Percentiles rank a stretch among this genome's conserved stretches.
Evolutionary conservation across 2,888 invertebrate species (phyloP).

Genomic region (Chymomyza caudatula): DNA sequence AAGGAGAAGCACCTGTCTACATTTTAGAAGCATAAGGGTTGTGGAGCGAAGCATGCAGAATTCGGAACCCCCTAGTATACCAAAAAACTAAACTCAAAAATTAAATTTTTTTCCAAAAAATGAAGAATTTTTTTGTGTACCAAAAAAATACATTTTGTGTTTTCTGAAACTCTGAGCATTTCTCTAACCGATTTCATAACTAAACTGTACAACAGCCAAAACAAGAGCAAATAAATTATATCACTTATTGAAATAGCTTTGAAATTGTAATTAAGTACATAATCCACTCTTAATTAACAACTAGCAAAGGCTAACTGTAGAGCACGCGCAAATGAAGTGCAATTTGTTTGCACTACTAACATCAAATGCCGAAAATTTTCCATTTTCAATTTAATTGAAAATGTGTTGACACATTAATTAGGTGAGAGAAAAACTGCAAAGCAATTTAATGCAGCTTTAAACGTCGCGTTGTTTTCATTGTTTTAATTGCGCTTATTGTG

Average conservation of each 20-base stretch:
- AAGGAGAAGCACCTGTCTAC: no score
- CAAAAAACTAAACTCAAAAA: no score
- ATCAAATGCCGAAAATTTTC: not conserved
- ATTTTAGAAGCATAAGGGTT: no score
- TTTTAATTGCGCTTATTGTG: not conserved
- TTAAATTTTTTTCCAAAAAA: no score
- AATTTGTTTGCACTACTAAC: conserved; percentile 38
- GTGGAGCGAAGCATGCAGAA: no score
- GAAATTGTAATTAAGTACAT: conserved; percentile 16
- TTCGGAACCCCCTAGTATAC: no score
- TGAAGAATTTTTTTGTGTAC: no score
- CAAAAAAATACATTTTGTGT: no score
- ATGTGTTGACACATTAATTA: conserved; percentile 45
- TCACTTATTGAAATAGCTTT: not conserved
- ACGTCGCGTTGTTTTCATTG: conserved; percentile 27
- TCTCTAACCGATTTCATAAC: no score
- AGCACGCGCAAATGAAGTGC: conserved; percentile 18
- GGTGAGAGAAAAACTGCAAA: conserved; percentile 26
- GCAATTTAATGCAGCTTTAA: conserved; percentile 45
- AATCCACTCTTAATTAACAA: conserved; percentile 35
- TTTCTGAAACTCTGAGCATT: no score
- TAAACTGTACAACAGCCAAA: no score
- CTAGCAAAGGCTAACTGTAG: not conserved
- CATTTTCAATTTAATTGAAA: conserved; percentile 11
- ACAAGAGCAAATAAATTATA: conserved; percentile 16